These are phyloP conservation scores for Bothrops jararaca DNA, from an alignment of 2,113 vertebrate genomes.

Conservation along the genomic window DNA sequence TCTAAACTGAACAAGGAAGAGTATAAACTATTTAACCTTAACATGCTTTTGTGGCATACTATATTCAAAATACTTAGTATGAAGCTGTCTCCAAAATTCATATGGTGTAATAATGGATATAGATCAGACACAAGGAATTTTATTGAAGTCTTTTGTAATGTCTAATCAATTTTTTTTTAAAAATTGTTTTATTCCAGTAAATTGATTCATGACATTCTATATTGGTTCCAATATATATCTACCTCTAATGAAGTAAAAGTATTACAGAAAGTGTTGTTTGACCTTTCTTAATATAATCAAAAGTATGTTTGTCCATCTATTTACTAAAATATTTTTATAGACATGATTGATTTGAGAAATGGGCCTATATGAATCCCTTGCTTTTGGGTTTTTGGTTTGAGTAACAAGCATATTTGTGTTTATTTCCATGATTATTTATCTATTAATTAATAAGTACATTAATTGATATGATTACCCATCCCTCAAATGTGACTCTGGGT, in stretches of 20 bases:
- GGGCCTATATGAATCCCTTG: no score
- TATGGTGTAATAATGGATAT: not conserved
- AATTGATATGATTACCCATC: not conserved
- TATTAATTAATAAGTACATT: not conserved
- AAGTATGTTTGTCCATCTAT: not conserved
- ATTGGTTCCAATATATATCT: not conserved
- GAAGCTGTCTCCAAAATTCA: not conserved
- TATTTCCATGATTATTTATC: no score
- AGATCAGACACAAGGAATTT: not conserved
- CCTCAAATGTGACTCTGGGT: not conserved
- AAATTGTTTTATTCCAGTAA: not conserved
- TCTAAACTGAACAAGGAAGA: not conserved
- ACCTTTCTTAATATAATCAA: not conserved
- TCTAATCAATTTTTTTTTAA: not conserved
- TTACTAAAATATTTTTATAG: not conserved
- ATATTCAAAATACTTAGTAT: not conserved
- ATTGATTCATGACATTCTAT: not conserved
- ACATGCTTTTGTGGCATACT: not conserved
- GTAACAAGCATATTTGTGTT: not conserved
- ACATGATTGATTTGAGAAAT: not conserved
- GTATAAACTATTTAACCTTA: not conserved
- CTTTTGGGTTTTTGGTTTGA: not conserved
- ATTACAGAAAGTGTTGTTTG: no score
- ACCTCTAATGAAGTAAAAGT: not conserved
- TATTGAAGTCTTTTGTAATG: not conserved